Evolutionary conservation across 1,140 invertebrate genomes (phyloP).

Genomic region (Helicoverpa zea): DNA sequence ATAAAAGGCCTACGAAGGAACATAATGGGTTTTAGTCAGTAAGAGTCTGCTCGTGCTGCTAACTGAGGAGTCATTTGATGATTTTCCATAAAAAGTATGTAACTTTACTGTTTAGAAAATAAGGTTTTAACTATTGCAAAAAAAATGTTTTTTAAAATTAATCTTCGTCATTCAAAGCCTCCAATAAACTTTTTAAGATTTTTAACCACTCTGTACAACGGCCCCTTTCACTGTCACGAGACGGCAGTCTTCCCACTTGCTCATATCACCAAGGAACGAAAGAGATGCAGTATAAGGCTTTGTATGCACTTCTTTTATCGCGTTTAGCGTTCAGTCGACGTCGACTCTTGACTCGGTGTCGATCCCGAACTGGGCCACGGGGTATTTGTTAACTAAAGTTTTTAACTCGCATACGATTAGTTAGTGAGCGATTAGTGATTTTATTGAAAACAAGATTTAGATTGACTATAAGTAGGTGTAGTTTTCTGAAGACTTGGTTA

Average conservation of each 20-base stretch:
- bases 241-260: constrained; percentile 53
- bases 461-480: neutral
- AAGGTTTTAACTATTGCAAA: no score
- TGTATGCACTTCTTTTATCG: constrained; percentile 48
- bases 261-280: constrained; percentile 40
- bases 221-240: constrained; percentile 71
- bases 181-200: constrained; percentile 20
- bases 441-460: constrained; percentile 11
- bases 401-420: constrained; percentile 27
- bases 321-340: constrained; percentile 48
- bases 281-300: constrained; percentile 50
- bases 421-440: constrained; percentile 3
- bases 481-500: no score
- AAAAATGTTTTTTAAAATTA: no score
- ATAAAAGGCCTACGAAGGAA: no score
- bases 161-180: neutral
- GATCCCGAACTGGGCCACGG: constrained; percentile 26
- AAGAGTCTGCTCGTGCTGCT: no score
- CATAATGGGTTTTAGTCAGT: no score
- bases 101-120: no score
- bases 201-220: constrained; percentile 59
- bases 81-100: no score
- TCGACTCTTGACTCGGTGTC: constrained; percentile 17
- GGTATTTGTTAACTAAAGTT: constrained; percentile 34
- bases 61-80: no score